Evolutionary conservation across 2,888 invertebrate genomes (phyloP).

Genomic region (Nomada lathburiana): DNA sequence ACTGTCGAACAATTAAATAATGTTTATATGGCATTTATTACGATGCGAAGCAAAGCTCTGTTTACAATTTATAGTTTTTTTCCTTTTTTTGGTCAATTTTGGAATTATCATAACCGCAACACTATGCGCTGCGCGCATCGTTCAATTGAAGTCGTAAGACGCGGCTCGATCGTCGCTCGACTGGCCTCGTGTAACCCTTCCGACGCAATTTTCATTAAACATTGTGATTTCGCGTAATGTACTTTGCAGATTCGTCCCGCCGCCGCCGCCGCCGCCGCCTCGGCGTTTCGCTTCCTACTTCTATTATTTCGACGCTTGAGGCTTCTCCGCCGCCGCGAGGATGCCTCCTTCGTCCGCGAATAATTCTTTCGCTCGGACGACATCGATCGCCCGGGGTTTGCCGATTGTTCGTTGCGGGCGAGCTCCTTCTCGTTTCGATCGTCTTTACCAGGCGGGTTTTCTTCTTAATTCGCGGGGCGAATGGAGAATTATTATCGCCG

Average conservation of each 20-base stretch:
- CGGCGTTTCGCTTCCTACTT: conserved; percentile 77
- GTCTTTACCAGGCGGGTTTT: too few species aligned
- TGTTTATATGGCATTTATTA: too few species aligned
- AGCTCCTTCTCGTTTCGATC: too few species aligned
- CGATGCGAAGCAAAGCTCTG: too few species aligned
- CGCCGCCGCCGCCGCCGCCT: conserved; percentile 43
- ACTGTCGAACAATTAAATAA: too few species aligned
- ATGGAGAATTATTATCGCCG: too few species aligned
- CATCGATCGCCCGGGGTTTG: conserved; percentile 42
- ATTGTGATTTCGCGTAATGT: conserved; percentile 84
- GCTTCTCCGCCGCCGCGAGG: conserved; percentile 29
- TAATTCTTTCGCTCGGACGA: conserved; percentile 55
- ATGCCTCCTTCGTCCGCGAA: conserved; percentile 47
- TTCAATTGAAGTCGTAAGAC: not conserved
- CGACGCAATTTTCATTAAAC: conserved; percentile 83
- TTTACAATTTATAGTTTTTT: too few species aligned
- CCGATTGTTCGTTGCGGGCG: not conserved
- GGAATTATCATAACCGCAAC: too few species aligned
- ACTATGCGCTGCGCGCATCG: too few species aligned
- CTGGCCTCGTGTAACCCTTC: conserved; percentile 76
- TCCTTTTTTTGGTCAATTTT: too few species aligned
- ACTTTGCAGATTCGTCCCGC: conserved; percentile 77
- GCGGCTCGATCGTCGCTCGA: not conserved
- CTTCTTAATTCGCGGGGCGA: too few species aligned
- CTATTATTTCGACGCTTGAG: conserved; percentile 75